Conservation (phyloP, 2,113 vertebrate genomes). For the Cyprinodon tularosa region DNA sequence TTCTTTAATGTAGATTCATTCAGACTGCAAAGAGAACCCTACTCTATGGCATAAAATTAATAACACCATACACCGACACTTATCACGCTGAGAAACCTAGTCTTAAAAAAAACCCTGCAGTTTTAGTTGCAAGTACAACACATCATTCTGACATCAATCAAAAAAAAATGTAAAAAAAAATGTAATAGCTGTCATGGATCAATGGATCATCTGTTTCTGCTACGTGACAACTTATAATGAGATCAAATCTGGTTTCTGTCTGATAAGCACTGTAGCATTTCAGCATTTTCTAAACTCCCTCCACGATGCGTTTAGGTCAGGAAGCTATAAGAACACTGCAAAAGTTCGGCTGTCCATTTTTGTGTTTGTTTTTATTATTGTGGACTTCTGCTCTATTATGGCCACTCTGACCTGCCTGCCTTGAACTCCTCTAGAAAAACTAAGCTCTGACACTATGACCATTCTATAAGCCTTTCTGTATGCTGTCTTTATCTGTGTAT, state of each 20-base stretch:
- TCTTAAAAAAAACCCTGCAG: background rate
- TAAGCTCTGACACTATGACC: conserved; percentile 1
- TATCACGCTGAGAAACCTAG: background rate
- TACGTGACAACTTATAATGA: conserved; percentile 18
- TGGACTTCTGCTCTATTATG: background rate
- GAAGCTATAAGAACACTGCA: background rate
- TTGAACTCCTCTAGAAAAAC: conserved; percentile 4
- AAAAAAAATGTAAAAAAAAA: conserved; percentile 19
- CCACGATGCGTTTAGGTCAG: background rate
- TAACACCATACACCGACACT: background rate
- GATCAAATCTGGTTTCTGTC: conserved; percentile 19
- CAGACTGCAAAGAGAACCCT: conserved; percentile 2
- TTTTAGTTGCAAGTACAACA: background rate
- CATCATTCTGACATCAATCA: conserved; percentile 20
- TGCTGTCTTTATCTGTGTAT: conserved; percentile 1
- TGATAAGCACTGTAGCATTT: conserved; percentile 2
- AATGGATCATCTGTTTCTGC: conserved; percentile 5
- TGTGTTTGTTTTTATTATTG: background rate
- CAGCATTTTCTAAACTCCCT: conserved; percentile 7
- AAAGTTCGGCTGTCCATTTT: conserved; percentile 1
- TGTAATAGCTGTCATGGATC: conserved; percentile 25
- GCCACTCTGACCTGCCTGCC: background rate
- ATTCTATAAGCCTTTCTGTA: background rate
- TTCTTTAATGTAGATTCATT: conserved; percentile 12
- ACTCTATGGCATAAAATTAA: background rate